Evolutionary conservation across 2,113 vertebrate species (phyloP), one percentile per base, ranked within the genome.

Genomic region (Atlantisia rogersi): DNA sequence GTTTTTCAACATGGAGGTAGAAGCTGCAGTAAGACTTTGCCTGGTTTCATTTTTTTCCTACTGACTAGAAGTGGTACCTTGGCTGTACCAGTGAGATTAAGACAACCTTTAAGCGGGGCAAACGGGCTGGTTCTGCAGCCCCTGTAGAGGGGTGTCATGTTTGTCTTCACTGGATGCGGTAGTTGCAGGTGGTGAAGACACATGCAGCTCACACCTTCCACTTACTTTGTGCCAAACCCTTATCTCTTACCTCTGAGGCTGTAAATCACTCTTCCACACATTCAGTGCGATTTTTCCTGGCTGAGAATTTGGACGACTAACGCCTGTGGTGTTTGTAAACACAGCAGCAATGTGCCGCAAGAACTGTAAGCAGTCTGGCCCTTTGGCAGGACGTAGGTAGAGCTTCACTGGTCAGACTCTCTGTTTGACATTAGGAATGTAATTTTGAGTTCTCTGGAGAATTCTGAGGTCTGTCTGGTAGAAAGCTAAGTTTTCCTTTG

Each of bases 211-310:
- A 12, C 32, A 21, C 35, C 74, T 78, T 37, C 40, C 31, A 9
- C 62, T 63, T 50, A 1, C 39, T 53, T 35, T 40, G 70, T 70
- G 42, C 83, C 71, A 44, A 67, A 88, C 9, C 16, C 39, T 64
- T 4, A 1, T 44, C 19, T 50, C 46, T 22, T 3, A 15, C 37
- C n/a, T 59, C 58, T 12, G 21, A 44, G 40, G 4, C 60, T 39
- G 7, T 29, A 13, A 65, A 10, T 70, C 0, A 0, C 20, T 4
- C 0, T 52, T 67, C 69, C 35, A 3, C 26, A 2, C 3, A 1
- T 39, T 20, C 32, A 3, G 48, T 56, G 63, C 53, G 53, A 31
- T 21, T 40, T 19, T 52, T 52, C 70, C n/a, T 83, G 85, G 25
- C 68, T 35, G 10, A 14, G 65, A 16, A 24, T 26, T 44, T 14